Base-by-base conservation (phyloP, 1,140 invertebrate genomes). In the Mizuhopecten yessoensis region DNA sequence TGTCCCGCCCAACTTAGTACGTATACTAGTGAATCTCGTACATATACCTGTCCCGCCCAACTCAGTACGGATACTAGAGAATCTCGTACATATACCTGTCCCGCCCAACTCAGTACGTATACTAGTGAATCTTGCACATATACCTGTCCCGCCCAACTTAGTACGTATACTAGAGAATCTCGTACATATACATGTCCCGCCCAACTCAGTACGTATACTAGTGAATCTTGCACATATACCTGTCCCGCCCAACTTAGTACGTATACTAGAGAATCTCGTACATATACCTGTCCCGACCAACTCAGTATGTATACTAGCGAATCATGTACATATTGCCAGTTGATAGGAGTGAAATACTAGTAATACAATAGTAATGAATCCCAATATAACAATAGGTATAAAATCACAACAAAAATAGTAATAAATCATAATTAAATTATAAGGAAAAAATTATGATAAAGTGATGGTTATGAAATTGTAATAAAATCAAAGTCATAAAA, bases 221-320 rank as follows among this genome's bases (percentile, higher is more conserved):
- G n/a, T n/a, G n/a, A n/a, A n/a, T n/a, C n/a, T n/a, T n/a, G n/a
- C n/a, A n/a, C n/a, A n/a, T n/a, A n/a, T n/a, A n/a, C 33, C 33
- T 13, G 9, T 34, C 34, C 5, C 33, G 15, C 57, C 10, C 34
- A 34, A 33, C 34, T 87, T 23, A 33, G 87, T 33, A 34, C 29
- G 23, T 34, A 34, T n/a, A 34, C 34, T 39, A 89, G 11, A 89
- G 36, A 89, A 13, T 89, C 33, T 17, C 17, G 11, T n/a, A 0
- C 15, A 23, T 0, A 34, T 34, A 34, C 34, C 34, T 0, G 34
- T 13, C 57, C 97, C 36, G 97, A 97, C 89, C 96, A 97, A 90
- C 97, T 98, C 91, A 97, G 98, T 98, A 96, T 97, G 97, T 96
- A 39, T 57, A 89, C n/a, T n/a, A n/a, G n/a, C n/a, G n/a, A n/a